These are phyloP conservation scores for Harlomillsia oculata DNA, from an alignment of 1,140 invertebrate genomes.

Conservation along the genomic window DNA sequence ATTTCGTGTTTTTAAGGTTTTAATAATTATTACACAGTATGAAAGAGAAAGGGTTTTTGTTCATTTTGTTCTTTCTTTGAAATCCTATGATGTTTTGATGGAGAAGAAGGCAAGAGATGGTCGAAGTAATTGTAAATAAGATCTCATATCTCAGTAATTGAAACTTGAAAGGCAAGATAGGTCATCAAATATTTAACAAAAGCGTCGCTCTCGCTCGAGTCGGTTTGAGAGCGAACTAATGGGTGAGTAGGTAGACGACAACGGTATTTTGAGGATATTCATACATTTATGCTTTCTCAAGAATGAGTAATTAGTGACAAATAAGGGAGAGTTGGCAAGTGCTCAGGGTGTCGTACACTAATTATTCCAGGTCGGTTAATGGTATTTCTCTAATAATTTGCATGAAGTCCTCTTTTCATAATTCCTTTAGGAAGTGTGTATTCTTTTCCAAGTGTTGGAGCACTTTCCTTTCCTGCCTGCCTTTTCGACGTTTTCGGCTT, in stretches of 20 bases:
- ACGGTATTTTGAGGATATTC: neutral
- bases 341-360: slow-evolving; percentile 25
- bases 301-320: slow-evolving; percentile 24
- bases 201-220: neutral
- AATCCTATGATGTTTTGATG: too few species aligned
- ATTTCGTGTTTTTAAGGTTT: too few species aligned
- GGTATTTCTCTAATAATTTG: slow-evolving; percentile 19
- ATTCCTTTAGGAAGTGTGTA: neutral
- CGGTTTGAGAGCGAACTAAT: slow-evolving; percentile 10
- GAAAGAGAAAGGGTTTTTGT: too few species aligned
- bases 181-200: slow-evolving; percentile 21
- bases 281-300: slow-evolving; percentile 21
- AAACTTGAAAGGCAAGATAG: slow-evolving; percentile 22
- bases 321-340: slow-evolving; percentile 19
- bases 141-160: slow-evolving; percentile 18
- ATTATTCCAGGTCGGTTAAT: slow-evolving; percentile 24
- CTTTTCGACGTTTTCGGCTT: too few species aligned
- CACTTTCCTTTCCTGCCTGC: too few species aligned
- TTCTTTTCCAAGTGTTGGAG: too few species aligned
- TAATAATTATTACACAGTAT: too few species aligned
- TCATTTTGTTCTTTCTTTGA: too few species aligned
- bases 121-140: slow-evolving; percentile 17
- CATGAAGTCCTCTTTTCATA: slow-evolving; percentile 3
- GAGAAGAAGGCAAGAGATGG: slow-evolving; percentile 1
- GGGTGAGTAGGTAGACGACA: slow-evolving; percentile 6